These are phyloP conservation scores for Thunnus thynnus DNA, from an alignment of 2,113 vertebrate genomes.

Conservation along the genomic window DNA sequence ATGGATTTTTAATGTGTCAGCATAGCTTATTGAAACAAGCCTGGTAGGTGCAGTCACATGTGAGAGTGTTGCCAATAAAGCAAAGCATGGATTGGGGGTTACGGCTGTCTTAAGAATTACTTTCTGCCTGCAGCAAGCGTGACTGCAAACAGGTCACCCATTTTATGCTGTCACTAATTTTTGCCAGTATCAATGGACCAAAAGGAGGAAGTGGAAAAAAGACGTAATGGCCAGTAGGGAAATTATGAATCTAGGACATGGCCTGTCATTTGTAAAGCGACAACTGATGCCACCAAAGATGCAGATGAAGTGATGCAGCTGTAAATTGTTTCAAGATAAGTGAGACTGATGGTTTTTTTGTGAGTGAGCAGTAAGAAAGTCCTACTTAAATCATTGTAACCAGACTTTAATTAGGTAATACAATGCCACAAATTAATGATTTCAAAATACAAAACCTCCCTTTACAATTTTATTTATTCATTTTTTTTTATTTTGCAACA, in stretches of 20 bases:
- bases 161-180: conserved; percentile 65
- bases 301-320: conserved; percentile 35
- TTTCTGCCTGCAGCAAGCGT: conserved; percentile 26
- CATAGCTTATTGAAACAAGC: conserved; percentile 16
- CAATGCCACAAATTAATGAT: background rate
- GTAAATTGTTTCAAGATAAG: conserved; percentile 5
- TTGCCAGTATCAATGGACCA: conserved; percentile 64
- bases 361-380: no score
- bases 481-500: background rate
- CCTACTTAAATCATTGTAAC: no score
- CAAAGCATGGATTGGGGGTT: background rate
- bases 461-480: background rate
- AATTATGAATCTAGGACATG: conserved; percentile 72
- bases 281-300: conserved; percentile 24
- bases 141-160: conserved; percentile 69
- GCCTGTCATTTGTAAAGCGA: conserved; percentile 47
- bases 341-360: background rate
- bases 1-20: conserved; percentile 22
- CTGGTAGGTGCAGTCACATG: conserved; percentile 5
- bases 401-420: background rate
- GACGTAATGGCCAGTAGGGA: conserved; percentile 48
- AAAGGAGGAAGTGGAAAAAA: conserved; percentile 33
- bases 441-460: background rate
- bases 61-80: conserved; percentile 23
- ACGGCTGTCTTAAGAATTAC: conserved; percentile 19